phyloP scores from a whole-genome alignment of 53 echinoderm and acorn worm species.

The Paelopatides confundens region DNA sequence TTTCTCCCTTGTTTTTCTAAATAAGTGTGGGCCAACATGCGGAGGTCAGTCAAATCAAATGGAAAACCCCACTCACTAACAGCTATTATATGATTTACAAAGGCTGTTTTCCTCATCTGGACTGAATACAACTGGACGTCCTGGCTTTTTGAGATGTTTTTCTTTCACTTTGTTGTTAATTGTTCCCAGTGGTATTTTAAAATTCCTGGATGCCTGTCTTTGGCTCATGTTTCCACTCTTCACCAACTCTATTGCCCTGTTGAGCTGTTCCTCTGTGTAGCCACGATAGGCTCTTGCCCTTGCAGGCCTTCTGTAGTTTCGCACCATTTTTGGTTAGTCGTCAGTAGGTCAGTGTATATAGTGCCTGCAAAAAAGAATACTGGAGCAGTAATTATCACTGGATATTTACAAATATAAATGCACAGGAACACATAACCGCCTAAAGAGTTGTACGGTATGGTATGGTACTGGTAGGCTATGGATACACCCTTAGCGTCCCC shows the following conservation, averaged over 20 bases:
- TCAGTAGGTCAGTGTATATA: too few relatives aligned
- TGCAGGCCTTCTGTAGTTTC: background rate
- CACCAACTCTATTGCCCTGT: background rate
- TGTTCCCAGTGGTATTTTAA: background rate
- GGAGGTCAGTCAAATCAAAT: slow-evolving; percentile 14
- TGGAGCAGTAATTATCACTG: background rate
- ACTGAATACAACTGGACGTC: slow-evolving; percentile 12
- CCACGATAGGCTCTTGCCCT: background rate
- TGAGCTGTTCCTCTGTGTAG: background rate
- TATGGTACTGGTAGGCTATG: too few relatives aligned
- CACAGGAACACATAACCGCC: too few relatives aligned
- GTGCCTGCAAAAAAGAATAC: background rate
- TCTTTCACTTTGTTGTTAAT: background rate
- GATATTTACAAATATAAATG: too few relatives aligned
- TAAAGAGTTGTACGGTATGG: too few relatives aligned
- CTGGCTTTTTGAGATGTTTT: background rate
- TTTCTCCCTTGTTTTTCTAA: slow-evolving; percentile 6
- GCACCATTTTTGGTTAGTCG: background rate
- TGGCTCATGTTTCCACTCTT: slow-evolving; percentile 11
- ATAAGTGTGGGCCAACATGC: slow-evolving; percentile 9
- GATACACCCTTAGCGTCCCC: too few relatives aligned
- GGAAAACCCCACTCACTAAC: slow-evolving; percentile 24
- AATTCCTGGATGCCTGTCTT: slow-evolving; percentile 4
- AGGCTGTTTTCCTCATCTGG: background rate
- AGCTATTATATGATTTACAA: background rate